These are phyloP conservation scores for Centruroides sculpturatus DNA, from an alignment of 1,140 invertebrate species.

Conservation along the genomic window DNA sequence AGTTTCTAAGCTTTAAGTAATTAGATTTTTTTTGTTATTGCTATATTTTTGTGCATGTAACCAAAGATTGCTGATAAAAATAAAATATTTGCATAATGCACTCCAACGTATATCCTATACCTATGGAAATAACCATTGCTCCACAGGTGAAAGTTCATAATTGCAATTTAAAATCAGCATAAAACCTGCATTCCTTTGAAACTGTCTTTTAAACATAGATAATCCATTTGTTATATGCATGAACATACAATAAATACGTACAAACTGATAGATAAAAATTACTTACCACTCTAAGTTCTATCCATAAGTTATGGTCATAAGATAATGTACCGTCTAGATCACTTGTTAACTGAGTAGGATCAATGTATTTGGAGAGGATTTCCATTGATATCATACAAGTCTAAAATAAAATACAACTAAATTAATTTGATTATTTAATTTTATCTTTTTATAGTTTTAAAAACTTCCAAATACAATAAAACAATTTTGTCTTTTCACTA, in stretches of 20 bases:
- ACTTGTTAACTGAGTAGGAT: constrained; percentile 73
- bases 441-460: too few relatives aligned
- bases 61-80: too few relatives aligned
- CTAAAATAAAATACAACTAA: constrained; percentile 40
- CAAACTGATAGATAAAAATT: neutral
- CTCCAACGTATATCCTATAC: too few relatives aligned
- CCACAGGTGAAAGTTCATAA: neutral
- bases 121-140: too few relatives aligned
- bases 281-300: constrained; percentile 67
- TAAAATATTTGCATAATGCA: too few relatives aligned
- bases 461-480: too few relatives aligned
- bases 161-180: neutral
- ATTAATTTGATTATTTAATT: too few relatives aligned
- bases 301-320: constrained; percentile 94
- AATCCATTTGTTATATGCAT: neutral
- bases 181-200: too few relatives aligned
- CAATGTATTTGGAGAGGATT: constrained; percentile 77
- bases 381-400: constrained; percentile 91
- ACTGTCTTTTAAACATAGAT: neutral
- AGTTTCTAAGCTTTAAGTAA: too few relatives aligned
- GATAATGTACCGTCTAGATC: constrained; percentile 78
- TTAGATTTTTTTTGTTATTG: too few relatives aligned
- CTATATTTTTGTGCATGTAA: too few relatives aligned
- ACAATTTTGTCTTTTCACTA: too few relatives aligned
- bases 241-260: neutral